phyloP scores from a whole-genome alignment of 1,140 invertebrate species.

The Camponotus floridanus region DNA sequence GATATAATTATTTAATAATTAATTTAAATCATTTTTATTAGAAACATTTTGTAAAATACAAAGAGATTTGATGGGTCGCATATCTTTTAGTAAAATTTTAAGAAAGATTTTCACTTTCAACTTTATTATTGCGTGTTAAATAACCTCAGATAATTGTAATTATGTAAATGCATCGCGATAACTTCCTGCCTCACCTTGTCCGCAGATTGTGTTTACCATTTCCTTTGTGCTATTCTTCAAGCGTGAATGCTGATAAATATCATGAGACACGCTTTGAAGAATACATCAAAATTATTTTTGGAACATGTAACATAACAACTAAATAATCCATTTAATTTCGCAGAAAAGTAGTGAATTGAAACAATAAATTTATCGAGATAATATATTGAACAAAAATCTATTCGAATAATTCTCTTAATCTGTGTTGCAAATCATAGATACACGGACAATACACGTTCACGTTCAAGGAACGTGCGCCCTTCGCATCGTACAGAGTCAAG shows the following conservation, averaged over 20 bases:
- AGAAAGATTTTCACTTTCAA: not conserved
- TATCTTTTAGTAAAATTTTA: not conserved
- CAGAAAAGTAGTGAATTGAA: not conserved
- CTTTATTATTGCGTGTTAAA: not conserved
- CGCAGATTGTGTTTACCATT: not conserved
- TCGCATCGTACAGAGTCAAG: slow-evolving; percentile 18
- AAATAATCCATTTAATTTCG: slow-evolving; percentile 5
- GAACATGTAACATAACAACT: not conserved
- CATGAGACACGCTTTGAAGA: not conserved
- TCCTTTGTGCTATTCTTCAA: not conserved
- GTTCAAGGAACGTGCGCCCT: not conserved
- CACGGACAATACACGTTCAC: not conserved
- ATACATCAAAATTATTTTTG: not conserved
- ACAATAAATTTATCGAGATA: not conserved
- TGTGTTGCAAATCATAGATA: not conserved
- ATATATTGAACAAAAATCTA: not conserved
- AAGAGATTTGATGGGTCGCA: not conserved
- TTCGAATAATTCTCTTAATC: not conserved
- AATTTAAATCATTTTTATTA: no score
- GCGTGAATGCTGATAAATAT: not conserved
- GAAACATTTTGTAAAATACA: no score
- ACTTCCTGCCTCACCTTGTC: slow-evolving; percentile 44
- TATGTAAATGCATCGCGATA: slow-evolving; percentile 13
- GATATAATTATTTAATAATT: not conserved
- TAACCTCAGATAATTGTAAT: slow-evolving; percentile 34